These are phyloP conservation scores for Drosophila vallismaia DNA, from an alignment of 2,888 invertebrate species.

Conservation along the genomic window DNA sequence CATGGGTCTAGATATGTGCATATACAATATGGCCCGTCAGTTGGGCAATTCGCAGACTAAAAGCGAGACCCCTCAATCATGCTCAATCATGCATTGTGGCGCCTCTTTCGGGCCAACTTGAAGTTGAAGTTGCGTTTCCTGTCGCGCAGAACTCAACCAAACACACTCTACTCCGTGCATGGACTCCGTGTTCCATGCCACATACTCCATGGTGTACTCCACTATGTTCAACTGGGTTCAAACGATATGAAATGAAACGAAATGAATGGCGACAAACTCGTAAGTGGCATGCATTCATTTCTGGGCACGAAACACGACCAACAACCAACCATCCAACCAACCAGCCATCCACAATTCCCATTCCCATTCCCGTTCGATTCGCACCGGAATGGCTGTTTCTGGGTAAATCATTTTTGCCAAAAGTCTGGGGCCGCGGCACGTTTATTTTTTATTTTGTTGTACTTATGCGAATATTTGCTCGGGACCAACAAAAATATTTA, in stretches of 20 bases:
- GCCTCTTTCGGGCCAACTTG: constrained; percentile 51
- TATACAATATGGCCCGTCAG: constrained; percentile 9
- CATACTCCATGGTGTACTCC: constrained; percentile 1
- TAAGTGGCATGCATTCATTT: constrained; percentile 76
- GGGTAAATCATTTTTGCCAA: constrained; percentile 53
- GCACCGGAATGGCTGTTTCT: constrained; percentile 50
- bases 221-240: constrained; percentile 10
- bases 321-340: constrained; percentile 20
- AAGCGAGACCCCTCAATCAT: constrained; percentile 64
- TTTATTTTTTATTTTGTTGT: constrained; percentile 45
- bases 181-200: background rate
- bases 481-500: constrained; percentile 66
- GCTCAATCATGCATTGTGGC: constrained; percentile 76
- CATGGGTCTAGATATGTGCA: background rate
- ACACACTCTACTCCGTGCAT: background rate
- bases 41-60: constrained; percentile 49
- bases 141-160: constrained; percentile 39
- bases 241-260: constrained; percentile 33
- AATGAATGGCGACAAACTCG: constrained; percentile 67
- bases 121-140: constrained; percentile 66
- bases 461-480: constrained; percentile 49
- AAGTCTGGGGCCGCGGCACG: constrained; percentile 66
- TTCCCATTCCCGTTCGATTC: constrained; percentile 39
- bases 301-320: constrained; percentile 45
- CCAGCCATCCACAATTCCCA: background rate